Conservation (phyloP, 35 echinoderm and acorn worm species). For the Eucidaris tribuloides region DNA sequence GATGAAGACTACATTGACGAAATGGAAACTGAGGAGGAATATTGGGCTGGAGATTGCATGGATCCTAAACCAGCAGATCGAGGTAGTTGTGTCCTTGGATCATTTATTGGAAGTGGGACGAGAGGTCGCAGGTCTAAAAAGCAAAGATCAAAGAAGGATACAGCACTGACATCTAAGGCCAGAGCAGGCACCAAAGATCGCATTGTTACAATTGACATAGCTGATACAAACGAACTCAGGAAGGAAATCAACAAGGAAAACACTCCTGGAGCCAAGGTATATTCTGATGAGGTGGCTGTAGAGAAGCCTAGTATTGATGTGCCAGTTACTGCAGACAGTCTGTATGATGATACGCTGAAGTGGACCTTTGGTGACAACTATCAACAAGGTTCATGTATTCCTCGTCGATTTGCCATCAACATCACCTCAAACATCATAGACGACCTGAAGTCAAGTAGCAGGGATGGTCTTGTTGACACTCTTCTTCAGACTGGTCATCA, state of each 20-base stretch:
- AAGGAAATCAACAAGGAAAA: too few relatives aligned
- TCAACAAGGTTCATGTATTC: slow-evolving; percentile 11
- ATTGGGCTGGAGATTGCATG: neutral
- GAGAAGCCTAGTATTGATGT: neutral
- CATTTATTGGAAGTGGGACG: too few relatives aligned
- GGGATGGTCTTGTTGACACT: neutral
- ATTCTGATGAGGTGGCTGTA: too few relatives aligned
- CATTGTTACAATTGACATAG: too few relatives aligned
- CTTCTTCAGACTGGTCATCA: slow-evolving; percentile 40
- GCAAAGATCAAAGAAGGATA: too few relatives aligned
- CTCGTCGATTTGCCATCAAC: slow-evolving; percentile 35
- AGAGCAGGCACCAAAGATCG: too few relatives aligned
- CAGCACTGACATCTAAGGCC: too few relatives aligned
- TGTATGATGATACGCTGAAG: neutral
- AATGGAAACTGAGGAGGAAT: neutral
- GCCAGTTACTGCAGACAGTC: neutral
- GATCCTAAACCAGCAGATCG: neutral
- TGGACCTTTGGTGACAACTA: slow-evolving; percentile 24
- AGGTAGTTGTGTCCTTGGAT: too few relatives aligned
- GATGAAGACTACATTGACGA: neutral
- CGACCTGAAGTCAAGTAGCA: neutral
- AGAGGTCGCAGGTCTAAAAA: too few relatives aligned
- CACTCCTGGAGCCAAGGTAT: too few relatives aligned
- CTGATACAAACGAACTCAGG: too few relatives aligned
- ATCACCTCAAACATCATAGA: slow-evolving; percentile 19